Percentiles rank a stretch among this genome's conserved stretches.
phyloP scores from a whole-genome alignment of 2,888 invertebrate species.

The Caenorhabditis sp. region DNA sequence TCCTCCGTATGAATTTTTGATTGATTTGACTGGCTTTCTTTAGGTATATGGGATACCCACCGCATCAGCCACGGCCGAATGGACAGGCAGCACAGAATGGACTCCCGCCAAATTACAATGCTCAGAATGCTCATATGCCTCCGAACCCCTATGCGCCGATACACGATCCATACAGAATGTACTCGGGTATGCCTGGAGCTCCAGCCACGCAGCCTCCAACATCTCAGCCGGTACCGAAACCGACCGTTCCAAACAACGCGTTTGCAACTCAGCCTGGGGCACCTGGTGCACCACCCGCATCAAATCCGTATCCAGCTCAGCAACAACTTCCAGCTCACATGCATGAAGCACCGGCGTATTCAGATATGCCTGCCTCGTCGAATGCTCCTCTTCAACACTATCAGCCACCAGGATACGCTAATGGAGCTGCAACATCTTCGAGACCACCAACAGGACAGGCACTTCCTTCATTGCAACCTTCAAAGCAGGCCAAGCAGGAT shows the following conservation, averaged over 20 bases:
- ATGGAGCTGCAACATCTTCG: background rate
- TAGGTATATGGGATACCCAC: slow-evolving; percentile 52
- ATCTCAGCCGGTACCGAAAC: slow-evolving; percentile 17
- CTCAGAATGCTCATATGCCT: slow-evolving; percentile 16
- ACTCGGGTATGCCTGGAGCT: slow-evolving; percentile 16
- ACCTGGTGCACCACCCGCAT: slow-evolving; percentile 1
- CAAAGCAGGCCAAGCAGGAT: slow-evolving; percentile 38
- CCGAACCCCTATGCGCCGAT: slow-evolving; percentile 25
- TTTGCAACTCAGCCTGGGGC: slow-evolving; percentile 25
- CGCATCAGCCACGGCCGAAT: slow-evolving; percentile 11
- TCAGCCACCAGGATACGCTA: slow-evolving; percentile 33
- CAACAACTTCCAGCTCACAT: slow-evolving; percentile 46
- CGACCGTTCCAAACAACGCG: background rate
- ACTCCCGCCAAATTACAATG: slow-evolving; percentile 50
- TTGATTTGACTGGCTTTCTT: slow-evolving; percentile 8
- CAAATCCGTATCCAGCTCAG: slow-evolving; percentile 41
- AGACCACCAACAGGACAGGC: background rate
- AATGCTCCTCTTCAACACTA: slow-evolving; percentile 52
- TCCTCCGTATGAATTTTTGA: slow-evolving; percentile 16
- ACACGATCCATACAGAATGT: slow-evolving; percentile 46
- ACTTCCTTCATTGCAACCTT: slow-evolving; percentile 25
- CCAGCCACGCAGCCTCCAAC: slow-evolving; percentile 3
- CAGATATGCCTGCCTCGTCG: slow-evolving; percentile 6
- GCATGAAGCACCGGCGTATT: slow-evolving; percentile 23
- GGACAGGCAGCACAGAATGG: slow-evolving; percentile 29